Conservation (phyloP, 2,113 vertebrate species). For the Nansenia antarctica region DNA sequence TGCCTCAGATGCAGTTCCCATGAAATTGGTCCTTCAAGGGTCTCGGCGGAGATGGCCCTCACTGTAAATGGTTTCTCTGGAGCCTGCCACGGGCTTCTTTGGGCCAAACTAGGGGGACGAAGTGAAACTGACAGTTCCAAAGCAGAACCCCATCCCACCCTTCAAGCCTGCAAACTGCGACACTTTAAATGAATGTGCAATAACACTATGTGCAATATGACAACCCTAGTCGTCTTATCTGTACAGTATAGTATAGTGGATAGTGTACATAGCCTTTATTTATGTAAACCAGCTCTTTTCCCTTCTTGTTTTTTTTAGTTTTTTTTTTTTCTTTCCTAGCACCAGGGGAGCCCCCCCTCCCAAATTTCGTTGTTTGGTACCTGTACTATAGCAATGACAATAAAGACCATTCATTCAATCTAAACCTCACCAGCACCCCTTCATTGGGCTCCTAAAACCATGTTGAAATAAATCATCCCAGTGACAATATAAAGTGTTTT, state of each 20-base stretch:
- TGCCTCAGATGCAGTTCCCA: slow-evolving; percentile 66
- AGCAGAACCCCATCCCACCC: neutral
- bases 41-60: slow-evolving; percentile 31
- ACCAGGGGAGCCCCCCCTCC: neutral
- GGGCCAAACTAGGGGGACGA: slow-evolving; percentile 44
- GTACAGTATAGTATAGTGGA: no score
- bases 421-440: neutral
- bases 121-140: slow-evolving; percentile 51
- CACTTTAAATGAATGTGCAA: no score
- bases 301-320: no score
- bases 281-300: no score
- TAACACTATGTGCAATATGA: no score
- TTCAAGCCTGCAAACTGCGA: no score
- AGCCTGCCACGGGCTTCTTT: slow-evolving; percentile 47
- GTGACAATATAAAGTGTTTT: neutral
- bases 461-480: neutral
- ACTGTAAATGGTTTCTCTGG: slow-evolving; percentile 53
- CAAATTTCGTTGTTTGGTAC: no score
- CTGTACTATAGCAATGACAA: no score
- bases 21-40: slow-evolving; percentile 55
- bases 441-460: neutral
- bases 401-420: neutral
- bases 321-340: no score
- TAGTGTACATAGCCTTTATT: no score
- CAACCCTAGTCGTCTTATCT: no score